Base-by-base conservation (phyloP, 1,140 invertebrate genomes). In the Oreohelix idahoensis region DNA sequence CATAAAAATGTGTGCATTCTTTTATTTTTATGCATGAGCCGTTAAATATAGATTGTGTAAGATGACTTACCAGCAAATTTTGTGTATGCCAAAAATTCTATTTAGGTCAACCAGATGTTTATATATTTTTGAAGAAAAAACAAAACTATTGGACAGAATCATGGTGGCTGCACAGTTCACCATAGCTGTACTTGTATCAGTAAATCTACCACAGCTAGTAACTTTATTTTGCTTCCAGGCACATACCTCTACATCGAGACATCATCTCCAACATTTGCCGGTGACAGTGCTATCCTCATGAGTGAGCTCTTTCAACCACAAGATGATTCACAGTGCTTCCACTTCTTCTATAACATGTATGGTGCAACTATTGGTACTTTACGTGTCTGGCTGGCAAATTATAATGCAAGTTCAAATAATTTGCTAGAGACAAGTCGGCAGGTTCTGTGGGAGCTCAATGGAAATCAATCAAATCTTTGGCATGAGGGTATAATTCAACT, bases 401-500 rank as follows among this genome's bases (percentile, higher is more conserved):
- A 81, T 39, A 49, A 79, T 76, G n/a, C 35, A 78, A 39, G 58
- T 45, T 26, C 45, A 15, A 29, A 76, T 29, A 49, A 1, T n/a
- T 53, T 76, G 45, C 42, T 20, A 32, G 74, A 76, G 42, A 26
- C 29, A 1, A 53, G 23, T 51, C 74, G 63, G 10, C 66, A 80
- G 35, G 69, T 51, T 29, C 15, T 85, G 36, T 91, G 89, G 88
- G 85, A 82, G 1, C 86, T 89, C 71, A 84, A 73, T 79, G 90
- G 91, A 49, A 88, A 91, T 84, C 88, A 90, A 83, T 88, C 89
- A 39, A 84, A 86, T 45, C 35, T 29, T n/a, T 92, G 92, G 92
- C 66, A 83, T 15, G 82, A 88, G 15, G 90, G 81, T 32, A 86
- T 88, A 36, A 86, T 88, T 0, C 84, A 87, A 15, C 36, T 91